These are phyloP conservation scores for Sericinus montela DNA, from an alignment of 2,888 invertebrate genomes.

Conservation along the genomic window DNA sequence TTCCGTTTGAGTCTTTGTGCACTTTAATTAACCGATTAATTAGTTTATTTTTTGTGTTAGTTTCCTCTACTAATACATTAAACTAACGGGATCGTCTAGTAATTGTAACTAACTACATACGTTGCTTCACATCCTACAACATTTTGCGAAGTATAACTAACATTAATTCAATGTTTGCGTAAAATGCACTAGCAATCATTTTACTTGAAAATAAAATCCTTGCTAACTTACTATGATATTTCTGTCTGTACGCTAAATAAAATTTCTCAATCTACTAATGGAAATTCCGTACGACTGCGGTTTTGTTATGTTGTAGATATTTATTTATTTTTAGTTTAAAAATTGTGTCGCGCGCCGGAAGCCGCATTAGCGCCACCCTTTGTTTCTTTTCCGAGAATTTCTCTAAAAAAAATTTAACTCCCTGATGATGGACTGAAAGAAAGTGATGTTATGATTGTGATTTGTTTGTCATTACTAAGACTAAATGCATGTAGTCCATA, in stretches of 20 bases:
- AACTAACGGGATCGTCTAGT: too few species aligned
- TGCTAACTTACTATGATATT: neutral
- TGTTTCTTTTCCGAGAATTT: conserved; percentile 27
- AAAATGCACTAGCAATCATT: too few species aligned
- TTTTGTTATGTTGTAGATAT: conserved; percentile 5
- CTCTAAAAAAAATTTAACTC: conserved; percentile 1
- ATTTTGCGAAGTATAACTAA: too few species aligned
- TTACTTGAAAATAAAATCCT: neutral
- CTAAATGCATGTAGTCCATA: neutral
- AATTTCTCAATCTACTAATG: conserved; percentile 20
- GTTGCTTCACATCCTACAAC: too few species aligned
- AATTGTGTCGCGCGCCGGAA: conserved; percentile 29
- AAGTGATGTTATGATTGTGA: neutral
- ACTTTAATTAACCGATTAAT: too few species aligned
- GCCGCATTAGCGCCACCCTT: conserved; percentile 33
- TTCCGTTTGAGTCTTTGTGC: too few species aligned
- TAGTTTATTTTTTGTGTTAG: too few species aligned
- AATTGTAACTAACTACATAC: too few species aligned
- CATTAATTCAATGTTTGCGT: too few species aligned
- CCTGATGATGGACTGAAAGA: neutral
- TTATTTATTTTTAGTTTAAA: conserved; percentile 14
- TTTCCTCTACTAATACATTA: too few species aligned
- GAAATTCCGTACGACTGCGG: conserved; percentile 14
- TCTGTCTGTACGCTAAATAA: neutral
- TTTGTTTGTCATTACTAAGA: neutral